Evolutionary conservation across 2,113 vertebrate species (phyloP).

Genomic region (Microtus ochrogaster): DNA sequence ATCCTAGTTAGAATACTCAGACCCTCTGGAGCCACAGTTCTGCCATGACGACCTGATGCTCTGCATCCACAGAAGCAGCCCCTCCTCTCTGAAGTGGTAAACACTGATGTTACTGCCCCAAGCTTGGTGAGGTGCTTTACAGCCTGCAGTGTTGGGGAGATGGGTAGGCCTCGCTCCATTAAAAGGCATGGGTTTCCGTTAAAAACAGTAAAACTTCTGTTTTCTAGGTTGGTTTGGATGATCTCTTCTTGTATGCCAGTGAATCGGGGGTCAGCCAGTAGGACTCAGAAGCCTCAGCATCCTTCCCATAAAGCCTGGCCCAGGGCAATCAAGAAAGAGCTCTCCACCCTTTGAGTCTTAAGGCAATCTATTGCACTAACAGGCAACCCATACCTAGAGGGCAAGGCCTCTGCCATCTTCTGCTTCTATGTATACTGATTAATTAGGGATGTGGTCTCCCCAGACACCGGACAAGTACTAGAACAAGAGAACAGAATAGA

Average conservation of each 20-base stretch:
- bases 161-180: not conserved
- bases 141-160: rapidly evolving
- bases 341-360: not conserved
- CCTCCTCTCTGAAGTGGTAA: too few species aligned
- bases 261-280: not conserved
- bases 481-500: not conserved
- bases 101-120: rapidly evolving
- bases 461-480: not conserved
- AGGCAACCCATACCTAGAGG: rapidly evolving
- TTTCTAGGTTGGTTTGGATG: not conserved
- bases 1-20: rapidly evolving
- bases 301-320: not conserved
- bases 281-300: not conserved
- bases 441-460: not conserved
- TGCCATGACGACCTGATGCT: not conserved
- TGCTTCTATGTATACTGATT: too few species aligned
- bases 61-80: not conserved
- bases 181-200: not conserved
- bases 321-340: not conserved
- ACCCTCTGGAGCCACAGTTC: not conserved
- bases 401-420: not conserved
- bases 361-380: not conserved
- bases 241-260: not conserved
- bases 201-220: not conserved
- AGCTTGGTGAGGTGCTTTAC: not conserved